Base-by-base conservation (phyloP, 64 coral and sea anemone genomes). In the Porites australiensis region DNA sequence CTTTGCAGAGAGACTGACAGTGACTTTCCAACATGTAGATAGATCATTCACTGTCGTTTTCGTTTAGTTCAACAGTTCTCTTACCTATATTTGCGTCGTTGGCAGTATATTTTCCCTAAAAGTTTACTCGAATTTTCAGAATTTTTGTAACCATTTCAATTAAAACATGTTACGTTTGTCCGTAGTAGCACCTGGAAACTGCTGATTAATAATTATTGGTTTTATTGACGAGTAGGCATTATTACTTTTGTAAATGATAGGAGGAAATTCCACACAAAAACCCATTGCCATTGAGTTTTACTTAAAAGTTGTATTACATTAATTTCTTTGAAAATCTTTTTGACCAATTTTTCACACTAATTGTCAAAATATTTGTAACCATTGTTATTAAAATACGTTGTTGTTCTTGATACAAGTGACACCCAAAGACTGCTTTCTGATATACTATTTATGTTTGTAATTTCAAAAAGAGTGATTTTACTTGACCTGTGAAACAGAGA, bases 1-100 rank as follows among this genome's bases (percentile, higher is more conserved):
- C 62, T 86, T 86, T 64, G 15, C 37, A 84, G 46, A 84, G 46
- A 64, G 81, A 84, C 58, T 84, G 43, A 84, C 45, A 84, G 23
- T 65, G 22, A 63, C 19, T 79, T 82, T 82, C 53, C 19, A 82
- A 63, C 44, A 82, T 82, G 79, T 18, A 82, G 54, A 80, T 80
- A 80, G 77, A 47, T 3, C n/a, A 27, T 21, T 43, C 54, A 82
- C 13, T 82, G 20, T 63, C 44, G 13, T 55, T 82, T 82, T 63
- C n/a, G 50, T 82, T 82, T 60, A 82, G 37, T 82, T 82, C 12
- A 55, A 82, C 4, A 79, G 46, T 79, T 79, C 46, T 4, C 5
- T 79, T 79, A 79, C 9, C 77, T 65, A 65, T 65, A 65, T 4
- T 65, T 0, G 0, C 0, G 53, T 55, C 53, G 2, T 55, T 55